Evolutionary conservation across 2,888 invertebrate genomes (phyloP).

Genomic region (Perizoma flavofasciatum): DNA sequence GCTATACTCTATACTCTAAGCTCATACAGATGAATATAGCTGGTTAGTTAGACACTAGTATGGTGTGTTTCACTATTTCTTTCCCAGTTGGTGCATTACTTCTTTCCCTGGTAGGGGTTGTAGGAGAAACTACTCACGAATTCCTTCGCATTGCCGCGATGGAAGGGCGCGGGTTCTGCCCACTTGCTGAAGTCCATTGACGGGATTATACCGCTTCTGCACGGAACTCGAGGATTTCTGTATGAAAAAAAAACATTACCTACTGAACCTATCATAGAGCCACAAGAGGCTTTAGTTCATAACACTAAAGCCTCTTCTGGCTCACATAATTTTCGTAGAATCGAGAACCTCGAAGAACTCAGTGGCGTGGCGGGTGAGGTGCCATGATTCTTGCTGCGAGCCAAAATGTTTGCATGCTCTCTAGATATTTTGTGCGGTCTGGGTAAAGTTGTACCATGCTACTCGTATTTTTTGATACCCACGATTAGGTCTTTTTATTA

Average conservation of each 20-base stretch:
- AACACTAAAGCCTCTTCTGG: no score
- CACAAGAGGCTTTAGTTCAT: no score
- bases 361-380: no score
- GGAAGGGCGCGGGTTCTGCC: slow-evolving; percentile 88
- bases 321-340: no score
- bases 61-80: slow-evolving; percentile 68
- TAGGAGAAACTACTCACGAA: slow-evolving; percentile 87
- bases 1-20: no score
- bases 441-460: no score
- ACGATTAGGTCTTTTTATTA: no score
- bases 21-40: slow-evolving; percentile 12
- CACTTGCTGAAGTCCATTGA: slow-evolving; percentile 95
- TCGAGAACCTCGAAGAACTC: no score
- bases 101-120: slow-evolving; percentile 77
- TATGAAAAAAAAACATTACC: slow-evolving; percentile 31
- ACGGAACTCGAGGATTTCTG: slow-evolving; percentile 97
- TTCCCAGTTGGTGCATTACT: slow-evolving; percentile 71
- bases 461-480: no score
- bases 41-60: slow-evolving; percentile 11
- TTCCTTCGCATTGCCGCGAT: slow-evolving; percentile 72
- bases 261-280: background rate
- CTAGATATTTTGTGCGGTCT: no score
- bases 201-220: slow-evolving; percentile 94
- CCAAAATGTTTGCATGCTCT: no score
- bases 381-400: no score